Base-by-base conservation (phyloP, 2,888 invertebrate genomes). In the Oxyteleia sp. region DNA sequence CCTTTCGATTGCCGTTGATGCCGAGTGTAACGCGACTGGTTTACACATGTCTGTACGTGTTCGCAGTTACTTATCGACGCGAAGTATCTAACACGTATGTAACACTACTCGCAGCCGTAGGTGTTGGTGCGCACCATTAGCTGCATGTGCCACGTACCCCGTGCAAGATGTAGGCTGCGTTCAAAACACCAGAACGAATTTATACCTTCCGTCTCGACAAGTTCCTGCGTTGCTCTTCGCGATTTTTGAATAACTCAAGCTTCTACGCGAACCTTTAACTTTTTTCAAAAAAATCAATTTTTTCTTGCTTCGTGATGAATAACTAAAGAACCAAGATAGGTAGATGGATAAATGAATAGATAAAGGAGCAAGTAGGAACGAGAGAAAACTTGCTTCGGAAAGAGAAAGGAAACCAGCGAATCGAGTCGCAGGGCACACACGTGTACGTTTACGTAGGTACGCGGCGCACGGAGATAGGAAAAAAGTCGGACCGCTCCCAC, bases 11-110 rank as follows among this genome's bases (percentile, higher is more conserved):
- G 85, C 57, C 81, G 83, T 83, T 81, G 83, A 81, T 81, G 66
- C 78, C 78, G 83, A 76, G 85, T 71, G 81, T 78, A 82, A 83
- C 81, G 75, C 75, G 68, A 85, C 83, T 85, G 72, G 85, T 81
- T 83, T 81, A 85, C 85, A 85, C 82, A 76, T 85, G 82, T 85
- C 76, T 51, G 80, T 85, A 85, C 85, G 85, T 85, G 85, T 80
- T 74, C 66, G 80, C 72, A 57, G 80, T 66, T 68, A 80, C 82
- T 82, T 85, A 85, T 82, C 82, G 47, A 68, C 75, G 68, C 59
- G 72, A 64, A 57, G 49, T 82, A 82, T 82, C 84, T 66, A 55
- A 68, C 72, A 66, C 72, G 64, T 79, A 75, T 72, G 84, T 75
- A 76, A 68, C 71, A 35, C 18, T 47, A 49, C 5, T 66, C 43